phyloP scores from a whole-genome alignment of 2,113 vertebrate genomes.

The Hipposideros armiger region DNA sequence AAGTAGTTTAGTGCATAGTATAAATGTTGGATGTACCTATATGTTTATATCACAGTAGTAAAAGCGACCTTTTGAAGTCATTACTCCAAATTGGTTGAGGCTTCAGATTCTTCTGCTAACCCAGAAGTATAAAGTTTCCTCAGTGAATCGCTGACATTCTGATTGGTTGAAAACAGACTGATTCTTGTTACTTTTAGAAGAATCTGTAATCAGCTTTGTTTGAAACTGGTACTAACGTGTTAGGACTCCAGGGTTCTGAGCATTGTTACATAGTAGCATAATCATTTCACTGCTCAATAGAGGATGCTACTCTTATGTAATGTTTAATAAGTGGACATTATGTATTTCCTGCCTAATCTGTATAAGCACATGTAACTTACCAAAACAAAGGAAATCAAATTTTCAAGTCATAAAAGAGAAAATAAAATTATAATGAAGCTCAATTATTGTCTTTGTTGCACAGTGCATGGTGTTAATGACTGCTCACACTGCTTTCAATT shows the following conservation, averaged over 20 bases:
- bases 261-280: slow-evolving; percentile 69
- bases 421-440: slow-evolving; percentile 65
- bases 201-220: background rate
- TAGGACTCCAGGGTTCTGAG: slow-evolving; percentile 25
- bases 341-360: slow-evolving; percentile 37
- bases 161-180: background rate
- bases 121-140: background rate
- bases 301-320: background rate
- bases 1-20: background rate
- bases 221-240: slow-evolving; percentile 2
- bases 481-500: slow-evolving; percentile 88
- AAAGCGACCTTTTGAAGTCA: background rate
- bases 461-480: slow-evolving; percentile 84
- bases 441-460: slow-evolving; percentile 74
- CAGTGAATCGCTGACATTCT: background rate
- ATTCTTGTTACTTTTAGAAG: slow-evolving; percentile 28
- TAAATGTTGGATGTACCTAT: background rate
- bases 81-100: background rate
- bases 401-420: slow-evolving; percentile 63
- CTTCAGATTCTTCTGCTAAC: slow-evolving; percentile 29
- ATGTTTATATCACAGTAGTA: background rate
- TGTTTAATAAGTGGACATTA: slow-evolving; percentile 11
- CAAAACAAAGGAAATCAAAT: slow-evolving; percentile 70
- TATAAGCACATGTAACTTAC: slow-evolving; percentile 71
- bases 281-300: background rate